These are phyloP conservation scores for Mesorhabditis belari DNA, from an alignment of 2,888 invertebrate genomes.

Conservation along the genomic window DNA sequence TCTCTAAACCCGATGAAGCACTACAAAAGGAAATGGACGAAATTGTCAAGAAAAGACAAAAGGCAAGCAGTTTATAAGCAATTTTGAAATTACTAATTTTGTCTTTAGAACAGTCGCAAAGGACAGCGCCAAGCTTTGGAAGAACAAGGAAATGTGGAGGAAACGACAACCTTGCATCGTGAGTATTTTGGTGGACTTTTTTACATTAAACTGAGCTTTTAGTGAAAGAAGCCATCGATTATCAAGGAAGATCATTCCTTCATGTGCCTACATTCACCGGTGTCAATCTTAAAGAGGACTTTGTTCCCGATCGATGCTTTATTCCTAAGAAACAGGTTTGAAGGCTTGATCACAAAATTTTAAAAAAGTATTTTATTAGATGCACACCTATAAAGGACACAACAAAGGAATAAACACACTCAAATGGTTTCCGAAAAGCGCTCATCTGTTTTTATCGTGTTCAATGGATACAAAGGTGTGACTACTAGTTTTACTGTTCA, in stretches of 20 bases:
- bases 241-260: constrained; percentile 90
- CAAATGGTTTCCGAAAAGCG: constrained; percentile 86
- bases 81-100: neutral
- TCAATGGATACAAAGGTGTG: constrained; percentile 88
- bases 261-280: constrained; percentile 86
- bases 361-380: constrained; percentile 59
- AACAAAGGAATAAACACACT: constrained; percentile 90
- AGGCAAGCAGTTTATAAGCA: constrained; percentile 71
- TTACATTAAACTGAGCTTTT: constrained; percentile 26
- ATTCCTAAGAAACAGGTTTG: constrained; percentile 68
- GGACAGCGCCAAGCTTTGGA: constrained; percentile 90
- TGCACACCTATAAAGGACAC: constrained; percentile 68
- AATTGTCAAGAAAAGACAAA: constrained; percentile 79
- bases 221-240: constrained; percentile 88
- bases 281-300: constrained; percentile 75
- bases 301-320: constrained; percentile 88
- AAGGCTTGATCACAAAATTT: neutral
- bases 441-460: constrained; percentile 85
- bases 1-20: constrained; percentile 84
- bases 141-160: constrained; percentile 70
- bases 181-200: neutral
- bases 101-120: constrained; percentile 68
- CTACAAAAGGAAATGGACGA: constrained; percentile 90
- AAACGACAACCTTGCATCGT: constrained; percentile 42
- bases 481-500: constrained; percentile 58